These are phyloP conservation scores for Agrochola litura DNA, from an alignment of 2,888 invertebrate species.

Conservation along the genomic window DNA sequence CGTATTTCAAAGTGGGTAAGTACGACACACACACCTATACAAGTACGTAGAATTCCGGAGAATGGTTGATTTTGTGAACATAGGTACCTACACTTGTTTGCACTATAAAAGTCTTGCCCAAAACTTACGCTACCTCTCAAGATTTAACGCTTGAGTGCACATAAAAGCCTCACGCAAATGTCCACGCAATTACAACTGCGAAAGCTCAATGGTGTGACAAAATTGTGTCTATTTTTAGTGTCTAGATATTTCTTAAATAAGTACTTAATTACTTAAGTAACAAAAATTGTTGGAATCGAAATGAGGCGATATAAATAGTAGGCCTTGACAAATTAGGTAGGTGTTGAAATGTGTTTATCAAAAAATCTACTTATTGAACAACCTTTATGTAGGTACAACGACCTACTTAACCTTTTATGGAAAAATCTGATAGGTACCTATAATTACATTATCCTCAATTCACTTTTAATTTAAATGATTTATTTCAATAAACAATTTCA, in stretches of 20 bases:
- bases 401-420: not conserved
- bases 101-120: constrained; percentile 14
- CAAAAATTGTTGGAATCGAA: not conserved
- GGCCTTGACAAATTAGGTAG: constrained; percentile 6
- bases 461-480: not conserved
- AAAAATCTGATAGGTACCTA: constrained; percentile 5
- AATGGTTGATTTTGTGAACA: constrained; percentile 17
- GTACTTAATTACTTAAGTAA: not conserved
- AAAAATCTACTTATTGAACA: not conserved
- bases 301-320: not conserved
- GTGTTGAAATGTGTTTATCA: constrained; percentile 7
- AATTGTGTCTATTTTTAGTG: not conserved
- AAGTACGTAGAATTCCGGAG: not conserved
- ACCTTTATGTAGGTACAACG: not conserved
- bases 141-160: constrained; percentile 14
- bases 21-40: constrained; percentile 4
- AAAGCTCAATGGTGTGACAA: not conserved
- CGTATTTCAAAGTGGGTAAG: constrained; percentile 93
- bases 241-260: not conserved
- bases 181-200: not conserved
- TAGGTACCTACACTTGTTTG: constrained; percentile 17
- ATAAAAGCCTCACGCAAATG: constrained; percentile 7
- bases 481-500: too few species aligned
- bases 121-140: constrained; percentile 18
- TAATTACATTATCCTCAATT: not conserved